Base-by-base conservation (phyloP, 2,888 invertebrate genomes). In the Elaeidobius kamerunicus region DNA sequence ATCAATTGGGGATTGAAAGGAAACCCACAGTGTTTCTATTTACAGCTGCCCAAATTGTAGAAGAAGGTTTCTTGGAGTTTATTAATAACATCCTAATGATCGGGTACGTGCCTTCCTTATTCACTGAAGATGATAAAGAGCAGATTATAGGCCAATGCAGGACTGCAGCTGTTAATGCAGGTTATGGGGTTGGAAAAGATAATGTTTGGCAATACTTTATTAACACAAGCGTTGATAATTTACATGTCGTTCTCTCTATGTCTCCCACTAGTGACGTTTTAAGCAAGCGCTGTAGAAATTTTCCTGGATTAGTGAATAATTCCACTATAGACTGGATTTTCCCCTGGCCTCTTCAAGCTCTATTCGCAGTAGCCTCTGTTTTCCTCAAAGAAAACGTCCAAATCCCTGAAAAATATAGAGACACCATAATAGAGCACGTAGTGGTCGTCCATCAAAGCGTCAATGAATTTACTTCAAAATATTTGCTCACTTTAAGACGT, bases 261-360 rank as follows among this genome's bases (percentile, higher is more conserved):
- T 91, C 91, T 3, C 91, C 93, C 0, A 80, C 89, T 2, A 88
- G 91, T 0, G 92, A 93, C 52, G 78, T 83, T 3, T 74, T 95
- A 12, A 81, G 92, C 40, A 90, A 85, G 63, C 79, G 90, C 14
- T 94, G 94, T 67, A 81, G 93, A 59, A 92, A 85, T 74, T 95
- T 94, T 73, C 95, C 95, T 0, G 93, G 93, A 1, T 76, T 95
- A 39, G 91, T 95, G 30, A 94, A 92, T 68, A 91, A 91, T 67
- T 90, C 92, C 0, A 90, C 88, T 30, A 92, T 95, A 58, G 92
- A 95, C 71, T 95, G 94, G 94, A 84, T 93, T 69, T 92, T 90
- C 72, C 86, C 93, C 0, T 95, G 95, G 95, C 93, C 95, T 0
- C 81, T 86, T 59, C 91, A 94, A 69, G 95, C 95, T 0, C 70